Evolutionary conservation across 2,113 vertebrate genomes (phyloP).

Genomic region (Petaurus breviceps): DNA sequence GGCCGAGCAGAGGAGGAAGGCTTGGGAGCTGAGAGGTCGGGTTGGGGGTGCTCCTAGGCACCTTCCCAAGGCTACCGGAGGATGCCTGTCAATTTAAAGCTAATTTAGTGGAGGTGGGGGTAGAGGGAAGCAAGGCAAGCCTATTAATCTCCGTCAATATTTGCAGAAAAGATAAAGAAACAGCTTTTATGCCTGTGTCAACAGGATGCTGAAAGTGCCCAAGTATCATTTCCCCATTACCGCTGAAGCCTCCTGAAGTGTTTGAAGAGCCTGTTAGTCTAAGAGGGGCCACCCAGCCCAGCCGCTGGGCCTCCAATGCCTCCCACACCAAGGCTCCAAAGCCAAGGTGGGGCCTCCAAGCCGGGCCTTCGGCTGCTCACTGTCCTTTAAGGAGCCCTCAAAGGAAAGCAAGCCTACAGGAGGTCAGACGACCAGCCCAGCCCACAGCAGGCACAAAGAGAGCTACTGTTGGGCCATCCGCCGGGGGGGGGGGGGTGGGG

Average conservation of each 20-base stretch:
- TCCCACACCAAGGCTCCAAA: not conserved
- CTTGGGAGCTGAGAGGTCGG: accelerated
- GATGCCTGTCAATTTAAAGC: not conserved
- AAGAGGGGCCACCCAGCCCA: not conserved
- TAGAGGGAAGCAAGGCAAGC: not conserved
- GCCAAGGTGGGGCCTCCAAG: not conserved
- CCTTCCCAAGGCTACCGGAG: not conserved
- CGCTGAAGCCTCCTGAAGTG: not conserved
- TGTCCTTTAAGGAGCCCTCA: not conserved
- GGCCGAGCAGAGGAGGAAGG: too few relatives aligned
- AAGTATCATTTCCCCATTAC: not conserved
- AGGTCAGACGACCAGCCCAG: not conserved
- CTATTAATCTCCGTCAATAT: conserved; percentile 5
- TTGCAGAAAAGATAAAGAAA: conserved; percentile 1
- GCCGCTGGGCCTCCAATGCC: not conserved
- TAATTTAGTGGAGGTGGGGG: not conserved
- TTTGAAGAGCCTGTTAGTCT: not conserved
- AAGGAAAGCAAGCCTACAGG: not conserved
- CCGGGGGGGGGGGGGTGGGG: too few relatives aligned
- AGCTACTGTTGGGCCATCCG: not conserved
- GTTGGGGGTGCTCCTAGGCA: not conserved
- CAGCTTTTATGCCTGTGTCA: not conserved
- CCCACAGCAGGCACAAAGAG: not conserved
- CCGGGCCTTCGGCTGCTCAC: not conserved
- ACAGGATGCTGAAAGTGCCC: not conserved